Evolutionary conservation across 2,888 invertebrate species (phyloP), one percentile per base, ranked within the genome.

Genomic region (Pammene fasciana): DNA sequence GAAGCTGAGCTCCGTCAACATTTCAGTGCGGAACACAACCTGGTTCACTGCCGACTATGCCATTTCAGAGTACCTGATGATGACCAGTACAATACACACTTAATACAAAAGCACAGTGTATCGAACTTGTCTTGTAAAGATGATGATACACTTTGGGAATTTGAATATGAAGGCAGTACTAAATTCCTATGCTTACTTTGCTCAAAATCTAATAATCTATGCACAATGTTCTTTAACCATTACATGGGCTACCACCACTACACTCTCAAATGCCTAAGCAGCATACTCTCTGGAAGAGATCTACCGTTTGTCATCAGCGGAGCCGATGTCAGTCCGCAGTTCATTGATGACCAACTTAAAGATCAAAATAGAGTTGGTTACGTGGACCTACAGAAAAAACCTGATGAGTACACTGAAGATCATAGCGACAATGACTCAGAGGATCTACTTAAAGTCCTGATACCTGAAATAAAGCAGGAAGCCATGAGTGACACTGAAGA

Each of bases 181-280:
- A 88, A 82, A 68, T 93, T 90, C 70, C 57, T 80, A 0, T 93
- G 93, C 70, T 72, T 86, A 43, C 81, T 93, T 2, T 93, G 93
- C 72, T 82, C 84, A 0, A 92, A 90, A 75, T 72, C 85, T 4
- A 83, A 85, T 70, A 85, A 85, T 62, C 65, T 78, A 14, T 74
- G 80, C 1, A 76, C 80, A 10, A 83, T 82, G 48, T 92, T 90
- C 73, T 89, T 89, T 54, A 87, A 86, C 70, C 93, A 93, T 72
- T 93, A 84, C 67, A 90, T 93, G 86, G 87, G 90, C 0, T 88
- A 79, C 67, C 93, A 93, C 67, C 90, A 89, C 72, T 87, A 91
- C 52, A 92, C 93, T 7, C 75, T 93, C 0, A 92, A 91, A 79
- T 93, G 93, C 70, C 81, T 93, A n/a, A 79, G 90, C 6, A 79